Percentiles rank a stretch among this genome's conserved stretches.
Conservation (phyloP, 2,113 vertebrate genomes). For the Corythoichthys intestinalis region DNA sequence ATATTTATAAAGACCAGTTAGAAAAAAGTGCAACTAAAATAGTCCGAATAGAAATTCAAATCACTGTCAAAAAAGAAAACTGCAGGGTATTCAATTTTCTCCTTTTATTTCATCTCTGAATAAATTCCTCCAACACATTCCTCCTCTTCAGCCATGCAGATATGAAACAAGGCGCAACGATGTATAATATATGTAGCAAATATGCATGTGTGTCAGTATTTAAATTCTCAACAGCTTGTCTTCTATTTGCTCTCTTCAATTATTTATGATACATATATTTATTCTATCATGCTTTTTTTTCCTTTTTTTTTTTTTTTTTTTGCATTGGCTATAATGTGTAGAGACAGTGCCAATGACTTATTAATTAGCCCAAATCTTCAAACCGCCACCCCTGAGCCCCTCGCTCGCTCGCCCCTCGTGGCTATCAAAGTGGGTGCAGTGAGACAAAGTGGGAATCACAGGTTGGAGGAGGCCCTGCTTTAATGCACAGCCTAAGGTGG, state of each 20-base stretch:
- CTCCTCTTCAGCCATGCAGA: constrained; percentile 45
- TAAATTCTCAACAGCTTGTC: constrained; percentile 19
- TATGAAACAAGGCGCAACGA: constrained; percentile 38
- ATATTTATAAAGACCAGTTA: neutral
- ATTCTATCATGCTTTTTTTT: constrained; percentile 18
- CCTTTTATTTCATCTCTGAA: constrained; percentile 29
- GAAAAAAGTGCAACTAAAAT: neutral
- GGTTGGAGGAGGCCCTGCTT: constrained; percentile 49
- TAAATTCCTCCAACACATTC: constrained; percentile 61
- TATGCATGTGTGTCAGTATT: constrained; percentile 2
- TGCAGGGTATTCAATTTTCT: constrained; percentile 2
- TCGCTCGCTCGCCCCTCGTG: constrained; percentile 7
- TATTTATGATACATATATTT: neutral
- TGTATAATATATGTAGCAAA: constrained; percentile 10
- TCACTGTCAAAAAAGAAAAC: neutral
- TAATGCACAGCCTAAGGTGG: constrained; percentile 57
- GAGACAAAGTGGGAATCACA: constrained; percentile 40
- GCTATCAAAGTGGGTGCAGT: constrained; percentile 50
- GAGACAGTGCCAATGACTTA: constrained; percentile 8
- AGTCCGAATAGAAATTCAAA: neutral
- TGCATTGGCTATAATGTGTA: constrained; percentile 17
- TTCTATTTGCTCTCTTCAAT: neutral
- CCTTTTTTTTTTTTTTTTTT: neutral
- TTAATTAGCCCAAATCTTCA: constrained; percentile 41
- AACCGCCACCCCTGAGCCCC: constrained; percentile 4